Evolutionary conservation across 2,113 vertebrate species (phyloP).

Genomic region (Australoheros scitulus): DNA sequence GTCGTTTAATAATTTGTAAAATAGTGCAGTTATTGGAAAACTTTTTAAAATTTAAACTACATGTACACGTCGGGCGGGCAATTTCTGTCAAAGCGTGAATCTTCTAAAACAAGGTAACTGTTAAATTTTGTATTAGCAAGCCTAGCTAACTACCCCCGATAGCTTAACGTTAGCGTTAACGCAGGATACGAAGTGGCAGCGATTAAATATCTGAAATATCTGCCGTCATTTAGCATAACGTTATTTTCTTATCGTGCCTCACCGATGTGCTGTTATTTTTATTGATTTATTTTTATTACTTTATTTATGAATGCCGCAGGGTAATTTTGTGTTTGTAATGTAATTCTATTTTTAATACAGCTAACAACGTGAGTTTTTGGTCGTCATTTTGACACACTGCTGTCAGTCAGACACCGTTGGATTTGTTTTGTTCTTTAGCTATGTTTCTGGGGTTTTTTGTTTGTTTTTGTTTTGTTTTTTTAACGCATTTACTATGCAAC

Average conservation of each 20-base stretch:
- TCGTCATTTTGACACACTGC: slow-evolving; percentile 20
- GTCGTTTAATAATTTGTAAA: slow-evolving; percentile 9
- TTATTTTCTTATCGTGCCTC: background rate
- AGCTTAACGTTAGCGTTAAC: slow-evolving; percentile 47
- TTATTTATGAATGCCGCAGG: background rate
- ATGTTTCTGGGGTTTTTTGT: background rate
- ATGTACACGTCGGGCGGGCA: background rate
- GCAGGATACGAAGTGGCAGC: slow-evolving; percentile 23
- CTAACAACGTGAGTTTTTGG: slow-evolving; percentile 35
- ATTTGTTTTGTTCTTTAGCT: background rate
- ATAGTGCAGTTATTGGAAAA: background rate
- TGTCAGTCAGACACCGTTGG: background rate
- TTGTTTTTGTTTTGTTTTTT: background rate
- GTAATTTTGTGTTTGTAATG: background rate
- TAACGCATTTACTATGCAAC: background rate
- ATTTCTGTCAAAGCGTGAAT: slow-evolving; percentile 44
- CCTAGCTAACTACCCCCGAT: slow-evolving; percentile 64
- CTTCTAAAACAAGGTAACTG: slow-evolving; percentile 69
- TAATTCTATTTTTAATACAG: slow-evolving; percentile 10
- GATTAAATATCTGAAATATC: background rate
- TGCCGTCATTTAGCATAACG: background rate
- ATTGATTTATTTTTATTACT: background rate
- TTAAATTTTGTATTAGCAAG: slow-evolving; percentile 67
- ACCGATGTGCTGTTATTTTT: no score
- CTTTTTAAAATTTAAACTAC: background rate